Base-by-base conservation (phyloP, 1,140 invertebrate species). In the Cardiocondyla obscurior region DNA sequence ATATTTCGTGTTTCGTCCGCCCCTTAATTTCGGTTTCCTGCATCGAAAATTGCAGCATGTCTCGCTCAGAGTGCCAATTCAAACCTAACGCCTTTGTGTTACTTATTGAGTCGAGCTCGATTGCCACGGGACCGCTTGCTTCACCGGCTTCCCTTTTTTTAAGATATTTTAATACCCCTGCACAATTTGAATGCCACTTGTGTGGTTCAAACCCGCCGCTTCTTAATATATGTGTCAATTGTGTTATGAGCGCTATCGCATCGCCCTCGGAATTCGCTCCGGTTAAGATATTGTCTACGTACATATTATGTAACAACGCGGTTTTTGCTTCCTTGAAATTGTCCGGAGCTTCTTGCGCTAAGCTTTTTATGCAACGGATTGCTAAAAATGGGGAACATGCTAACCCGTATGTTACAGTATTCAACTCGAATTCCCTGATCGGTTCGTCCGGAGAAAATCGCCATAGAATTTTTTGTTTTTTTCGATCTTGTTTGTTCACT, bases 391-490 rank as follows among this genome's bases (percentile, higher is more conserved):
- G 2, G 8, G 36, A 5, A 39, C 36, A 39, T 39, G 36, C 8
- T 8, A 39, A 0, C 8, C 36, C 93, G 76, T 92, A 94, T 0
- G 93, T 94, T 1, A 94, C 89, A 0, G 91, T 93, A 4, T 67
- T 88, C 5, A 94, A 51, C 44, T 72, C 74, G 86, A 42, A 94
- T 25, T 69, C 84, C 30, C 62, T 49, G 8, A 92, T 69, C 0
- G 81, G 44, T 36, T 90, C 30, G 1, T 14, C 6, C 2, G 6
- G 6, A 22, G 46, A 36, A 16, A 53, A 33, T 16, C 19, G 49
- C 30, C 46, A 72, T 1, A 74, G n/a, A 10, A 74, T 46, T 49
- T 22, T 58, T 5, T 74, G 55, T n/a, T 22, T 28, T n/a, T 39
- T 14, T 1, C 19, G 16, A 39, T 58, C 46, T 1, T 12, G 0